phyloP scores from a whole-genome alignment of 2,113 vertebrate species.

The Zootoca vivipara region DNA sequence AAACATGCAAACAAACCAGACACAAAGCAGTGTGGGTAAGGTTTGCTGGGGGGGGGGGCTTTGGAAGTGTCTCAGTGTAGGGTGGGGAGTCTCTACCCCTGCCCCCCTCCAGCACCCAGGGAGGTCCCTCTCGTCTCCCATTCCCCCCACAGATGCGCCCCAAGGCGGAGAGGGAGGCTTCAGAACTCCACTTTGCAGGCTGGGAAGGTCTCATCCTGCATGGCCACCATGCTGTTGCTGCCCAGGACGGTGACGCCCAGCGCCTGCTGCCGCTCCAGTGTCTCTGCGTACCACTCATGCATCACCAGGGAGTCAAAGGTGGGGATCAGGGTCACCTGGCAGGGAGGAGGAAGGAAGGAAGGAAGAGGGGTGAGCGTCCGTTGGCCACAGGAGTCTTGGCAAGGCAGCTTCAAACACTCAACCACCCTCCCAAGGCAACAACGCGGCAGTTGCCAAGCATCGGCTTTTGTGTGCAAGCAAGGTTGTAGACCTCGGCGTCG shows the following conservation, averaged over 20 bases:
- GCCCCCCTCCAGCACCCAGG: accelerated
- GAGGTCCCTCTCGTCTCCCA: not conserved
- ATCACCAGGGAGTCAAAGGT: slow-evolving; percentile 90
- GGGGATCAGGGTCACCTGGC: slow-evolving; percentile 91
- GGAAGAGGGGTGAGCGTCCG: not conserved
- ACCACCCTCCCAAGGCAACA: no score
- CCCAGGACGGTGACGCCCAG: slow-evolving; percentile 88
- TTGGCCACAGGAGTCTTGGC: no score
- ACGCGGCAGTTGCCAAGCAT: no score
- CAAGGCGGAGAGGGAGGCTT: not conserved
- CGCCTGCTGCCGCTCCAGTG: slow-evolving; percentile 81
- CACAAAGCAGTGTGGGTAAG: not conserved
- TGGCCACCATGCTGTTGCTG: slow-evolving; percentile 93
- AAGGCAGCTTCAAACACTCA: no score
- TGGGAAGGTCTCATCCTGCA: slow-evolving; percentile 94
- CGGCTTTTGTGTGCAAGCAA: no score
- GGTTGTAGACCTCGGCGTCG: no score
- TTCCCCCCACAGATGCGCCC: no score
- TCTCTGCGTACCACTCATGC: slow-evolving; percentile 94
- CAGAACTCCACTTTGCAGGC: slow-evolving; percentile 97
- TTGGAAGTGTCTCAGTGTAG: not conserved
- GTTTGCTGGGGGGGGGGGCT: not conserved
- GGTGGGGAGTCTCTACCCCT: not conserved
- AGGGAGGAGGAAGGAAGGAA: not conserved
- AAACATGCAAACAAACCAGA: not conserved